These are phyloP conservation scores for Piprites chloris DNA, from an alignment of 2,113 vertebrate species.

Conservation along the genomic window DNA sequence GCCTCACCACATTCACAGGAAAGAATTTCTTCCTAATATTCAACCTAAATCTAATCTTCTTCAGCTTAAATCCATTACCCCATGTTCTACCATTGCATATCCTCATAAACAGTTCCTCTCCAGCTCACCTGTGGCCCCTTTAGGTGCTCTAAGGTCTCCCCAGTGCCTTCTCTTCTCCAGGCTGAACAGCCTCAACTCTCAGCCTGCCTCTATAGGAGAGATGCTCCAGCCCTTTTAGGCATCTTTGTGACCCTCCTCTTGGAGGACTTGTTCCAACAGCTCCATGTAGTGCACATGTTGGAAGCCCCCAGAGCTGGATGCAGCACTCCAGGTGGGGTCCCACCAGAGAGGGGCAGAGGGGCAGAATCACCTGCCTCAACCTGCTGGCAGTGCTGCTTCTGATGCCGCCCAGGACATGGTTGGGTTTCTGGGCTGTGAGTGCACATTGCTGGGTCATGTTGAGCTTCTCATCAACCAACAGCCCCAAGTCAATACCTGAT, in stretches of 20 bases:
- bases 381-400: neutral
- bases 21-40: neutral
- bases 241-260: neutral
- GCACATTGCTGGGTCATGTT: accelerated
- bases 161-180: neutral
- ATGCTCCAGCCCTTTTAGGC: neutral
- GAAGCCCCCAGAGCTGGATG: neutral
- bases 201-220: neutral
- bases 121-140: neutral
- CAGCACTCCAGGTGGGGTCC: neutral
- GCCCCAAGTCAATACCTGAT: neutral
- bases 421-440: neutral
- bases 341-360: neutral
- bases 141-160: neutral
- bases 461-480: neutral
- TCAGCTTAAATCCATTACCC: neutral
- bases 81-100: neutral
- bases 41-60: neutral
- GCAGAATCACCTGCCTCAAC: neutral
- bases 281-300: neutral
- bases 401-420: neutral
- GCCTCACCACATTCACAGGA: neutral
- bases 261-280: neutral
- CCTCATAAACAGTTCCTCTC: neutral
- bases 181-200: neutral